A percentile compares a stretch with the other conserved stretches of the same genome.
phyloP scores from a whole-genome alignment of 2,113 vertebrate genomes.

The Callionymus lyra region DNA sequence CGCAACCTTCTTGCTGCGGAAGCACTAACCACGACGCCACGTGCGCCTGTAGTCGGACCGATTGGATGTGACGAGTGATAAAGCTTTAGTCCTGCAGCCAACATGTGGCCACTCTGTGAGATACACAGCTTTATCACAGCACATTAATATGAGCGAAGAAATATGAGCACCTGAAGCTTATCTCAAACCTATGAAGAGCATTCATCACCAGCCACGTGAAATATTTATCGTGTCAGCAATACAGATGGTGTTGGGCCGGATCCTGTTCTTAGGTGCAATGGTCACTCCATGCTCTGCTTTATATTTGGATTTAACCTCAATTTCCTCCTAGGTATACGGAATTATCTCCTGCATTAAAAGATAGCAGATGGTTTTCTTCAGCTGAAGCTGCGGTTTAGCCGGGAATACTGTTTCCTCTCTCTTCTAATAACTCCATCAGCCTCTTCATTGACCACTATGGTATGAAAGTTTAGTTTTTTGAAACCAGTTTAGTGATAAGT shows the following conservation, averaged over 20 bases:
- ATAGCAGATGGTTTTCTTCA: too few relatives aligned
- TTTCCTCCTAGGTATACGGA: too few relatives aligned
- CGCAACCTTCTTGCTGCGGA: too few relatives aligned
- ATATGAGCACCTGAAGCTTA: constrained; percentile 95
- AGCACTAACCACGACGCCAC: too few relatives aligned
- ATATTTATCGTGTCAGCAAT: constrained; percentile 85
- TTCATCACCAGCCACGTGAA: constrained; percentile 90
- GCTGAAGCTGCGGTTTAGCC: too few relatives aligned
- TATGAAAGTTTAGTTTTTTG: constrained; percentile 46
- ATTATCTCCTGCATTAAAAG: too few relatives aligned
- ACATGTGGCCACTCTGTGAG: constrained; percentile 11
- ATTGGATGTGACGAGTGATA: too few relatives aligned
- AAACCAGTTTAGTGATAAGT: constrained; percentile 58
- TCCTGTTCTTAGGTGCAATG: constrained; percentile 74
- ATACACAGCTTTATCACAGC: constrained; percentile 83
- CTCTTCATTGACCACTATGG: constrained; percentile 59
- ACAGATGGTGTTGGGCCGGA: constrained; percentile 74
- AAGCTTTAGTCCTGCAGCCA: too few relatives aligned
- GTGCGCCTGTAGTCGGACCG: too few relatives aligned
- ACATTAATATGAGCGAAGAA: constrained; percentile 94
- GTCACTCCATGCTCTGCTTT: constrained; percentile 56
- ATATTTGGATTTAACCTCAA: too few relatives aligned
- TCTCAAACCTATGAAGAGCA: constrained; percentile 90
- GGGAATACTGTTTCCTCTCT: constrained; percentile 64
- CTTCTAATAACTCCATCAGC: constrained; percentile 72